phyloP scores from a whole-genome alignment of 2,797 vertebrate genomes.

The Melanotaenia pygmaea region DNA sequence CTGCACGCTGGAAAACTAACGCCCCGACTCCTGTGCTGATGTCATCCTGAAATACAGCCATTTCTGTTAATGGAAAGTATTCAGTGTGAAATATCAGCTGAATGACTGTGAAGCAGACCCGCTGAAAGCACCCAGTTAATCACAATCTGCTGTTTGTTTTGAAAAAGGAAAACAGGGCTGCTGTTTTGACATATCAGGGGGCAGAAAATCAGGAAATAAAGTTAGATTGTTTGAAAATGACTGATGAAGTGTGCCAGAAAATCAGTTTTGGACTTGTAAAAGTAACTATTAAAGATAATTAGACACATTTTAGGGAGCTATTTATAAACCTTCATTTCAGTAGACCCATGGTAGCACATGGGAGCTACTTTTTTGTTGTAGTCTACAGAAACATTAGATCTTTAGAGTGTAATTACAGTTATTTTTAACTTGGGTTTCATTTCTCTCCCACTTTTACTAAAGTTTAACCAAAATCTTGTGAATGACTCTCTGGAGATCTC shows the following conservation, averaged over 20 bases:
- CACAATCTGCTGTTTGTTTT: slow-evolving; percentile 37
- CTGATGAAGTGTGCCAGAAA: neutral
- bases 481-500: neutral
- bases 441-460: slow-evolving; percentile 13
- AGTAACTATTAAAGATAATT: neutral
- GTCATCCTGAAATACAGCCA: slow-evolving; percentile 28
- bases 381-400: slow-evolving; percentile 32
- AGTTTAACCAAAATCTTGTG: slow-evolving; percentile 15
- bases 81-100: slow-evolving; percentile 24
- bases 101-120: slow-evolving; percentile 10
- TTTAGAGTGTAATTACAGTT: slow-evolving; percentile 45
- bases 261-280: neutral
- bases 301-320: neutral
- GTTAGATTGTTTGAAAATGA: neutral
- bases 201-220: neutral
- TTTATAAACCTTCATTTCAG: slow-evolving; percentile 23
- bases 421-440: slow-evolving; percentile 42
- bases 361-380: slow-evolving; percentile 36
- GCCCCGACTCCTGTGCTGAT: slow-evolving; percentile 22
- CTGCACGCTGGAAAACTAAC: slow-evolving; percentile 39
- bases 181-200: slow-evolving; percentile 18
- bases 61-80: slow-evolving; percentile 5
- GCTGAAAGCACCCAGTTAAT: slow-evolving; percentile 5
- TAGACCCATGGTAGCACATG: neutral
- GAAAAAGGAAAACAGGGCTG: slow-evolving; percentile 12